Conservation (phyloP, 2,113 vertebrate genomes). For the Gulo gulo region DNA sequence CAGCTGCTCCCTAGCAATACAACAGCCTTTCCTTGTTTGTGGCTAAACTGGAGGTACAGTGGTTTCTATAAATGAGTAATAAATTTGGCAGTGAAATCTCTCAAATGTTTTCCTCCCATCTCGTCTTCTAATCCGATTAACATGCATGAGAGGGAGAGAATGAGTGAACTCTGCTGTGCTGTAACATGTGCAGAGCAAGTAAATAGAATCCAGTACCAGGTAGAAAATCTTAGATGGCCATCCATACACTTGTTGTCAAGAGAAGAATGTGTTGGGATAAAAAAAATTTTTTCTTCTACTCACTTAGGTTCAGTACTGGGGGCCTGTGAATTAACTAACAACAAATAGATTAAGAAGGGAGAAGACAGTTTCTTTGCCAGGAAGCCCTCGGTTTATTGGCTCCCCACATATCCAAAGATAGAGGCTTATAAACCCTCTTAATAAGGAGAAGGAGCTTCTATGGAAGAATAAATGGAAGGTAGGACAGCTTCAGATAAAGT, state of each 20-base stretch:
- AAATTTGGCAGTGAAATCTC: not conserved
- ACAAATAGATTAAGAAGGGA: not conserved
- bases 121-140: not conserved
- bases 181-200: too few species aligned
- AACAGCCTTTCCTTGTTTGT: not conserved
- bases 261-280: not conserved
- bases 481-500: not conserved
- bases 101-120: too few species aligned
- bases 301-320: not conserved
- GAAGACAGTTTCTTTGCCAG: not conserved
- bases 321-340: not conserved
- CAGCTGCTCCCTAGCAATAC: not conserved
- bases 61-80: not conserved
- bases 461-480: not conserved
- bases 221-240: rapidly evolving
- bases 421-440: not conserved
- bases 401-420: not conserved
- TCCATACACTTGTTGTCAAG: not conserved
- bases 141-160: too few species aligned
- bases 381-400: not conserved
- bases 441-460: not conserved
- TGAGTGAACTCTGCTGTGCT: too few species aligned
- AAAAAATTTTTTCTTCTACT: not conserved
- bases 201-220: not conserved
- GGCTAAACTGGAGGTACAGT: not conserved